Base-by-base conservation (phyloP, 2,888 invertebrate species). In the Melanotus villosus region DNA sequence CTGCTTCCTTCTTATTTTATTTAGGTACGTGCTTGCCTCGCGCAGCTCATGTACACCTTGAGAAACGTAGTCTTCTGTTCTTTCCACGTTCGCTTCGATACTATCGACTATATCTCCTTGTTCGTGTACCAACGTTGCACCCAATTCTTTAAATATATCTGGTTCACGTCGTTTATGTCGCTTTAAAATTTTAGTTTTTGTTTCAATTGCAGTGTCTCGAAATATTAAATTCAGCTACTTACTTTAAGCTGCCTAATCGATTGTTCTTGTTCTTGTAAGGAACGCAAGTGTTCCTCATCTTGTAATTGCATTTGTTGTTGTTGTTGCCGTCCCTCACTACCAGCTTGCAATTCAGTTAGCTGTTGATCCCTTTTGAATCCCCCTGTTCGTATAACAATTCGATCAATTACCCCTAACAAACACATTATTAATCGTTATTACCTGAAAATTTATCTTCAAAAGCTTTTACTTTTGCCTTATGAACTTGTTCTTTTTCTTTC, bases 61-160 rank as follows among this genome's bases (percentile, higher is more conserved):
- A 76, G 90, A 90, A 0, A 98, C 96, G 80, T 92, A 92, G 76
- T 93, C 90, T 74, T 93, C 90, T 0, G 97, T 92, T 80, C 89
- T 90, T 84, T 98, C 98, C n/a, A 98, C 96, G 80, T 92, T 94
- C 0, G 97, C 93, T 87, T 98, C 98, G 79, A 98, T 98, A 62
- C 96, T 97, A 83, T 97, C 98, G 63, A 98, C 92, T 1, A 93
- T 90, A 78, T 93, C 91, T n/a, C 97, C 97, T 85, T 98, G 98
- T 77, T 96, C 93, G 84, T 98, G 97, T 14, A 99, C 97, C 87
- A 98, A 88, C n/a, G n/a, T n/a, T 66, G 95, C 91, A 26, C 97
- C 98, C 71, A 99, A 88, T 83, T 98, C 97, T 87, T 97, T 97
- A 86, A 98, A 99, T 80, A n/a, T n/a, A 99, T 98, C 86, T 97